Percentiles rank a stretch among this genome's conserved stretches.
Conservation (phyloP, 2,888 invertebrate species). For the Caenorhabditis imperialis region DNA sequence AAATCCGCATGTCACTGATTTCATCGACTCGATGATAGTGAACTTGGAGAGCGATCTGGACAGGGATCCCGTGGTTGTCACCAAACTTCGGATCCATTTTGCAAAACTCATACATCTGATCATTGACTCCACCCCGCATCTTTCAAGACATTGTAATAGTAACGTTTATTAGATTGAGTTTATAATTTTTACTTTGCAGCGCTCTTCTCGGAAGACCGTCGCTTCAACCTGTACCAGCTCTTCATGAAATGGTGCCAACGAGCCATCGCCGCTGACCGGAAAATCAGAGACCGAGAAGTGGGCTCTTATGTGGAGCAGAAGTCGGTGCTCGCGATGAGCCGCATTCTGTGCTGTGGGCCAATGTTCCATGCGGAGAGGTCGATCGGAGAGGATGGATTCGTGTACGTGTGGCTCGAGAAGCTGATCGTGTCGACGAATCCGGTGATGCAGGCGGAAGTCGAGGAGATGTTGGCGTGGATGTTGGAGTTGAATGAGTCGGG, state of each 20-base stretch:
- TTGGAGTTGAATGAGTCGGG: constrained; percentile 95
- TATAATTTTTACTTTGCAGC: constrained; percentile 79
- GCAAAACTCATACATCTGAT: constrained; percentile 94
- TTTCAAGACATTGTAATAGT: constrained; percentile 31
- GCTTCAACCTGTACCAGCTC: constrained; percentile 89
- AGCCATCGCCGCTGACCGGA: constrained; percentile 65
- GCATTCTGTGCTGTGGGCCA: constrained; percentile 93
- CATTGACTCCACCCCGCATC: constrained; percentile 82
- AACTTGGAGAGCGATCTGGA: constrained; percentile 88
- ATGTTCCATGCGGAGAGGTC: constrained; percentile 85
- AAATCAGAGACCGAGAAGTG: constrained; percentile 58
- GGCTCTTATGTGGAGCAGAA: constrained; percentile 80
- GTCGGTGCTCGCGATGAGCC: constrained; percentile 90
- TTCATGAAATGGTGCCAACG: constrained; percentile 95
- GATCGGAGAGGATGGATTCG: constrained; percentile 84
- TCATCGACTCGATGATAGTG: constrained; percentile 92
- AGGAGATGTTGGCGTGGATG: constrained; percentile 92
- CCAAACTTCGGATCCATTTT: constrained; percentile 92
- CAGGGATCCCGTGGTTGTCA: constrained; percentile 87
- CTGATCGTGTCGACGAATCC: constrained; percentile 88
- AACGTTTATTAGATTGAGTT: not conserved
- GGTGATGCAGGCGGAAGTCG: constrained; percentile 89
- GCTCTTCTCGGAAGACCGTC: constrained; percentile 88
- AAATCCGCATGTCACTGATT: constrained; percentile 91
- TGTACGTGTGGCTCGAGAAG: constrained; percentile 94